Evolutionary conservation across 1,140 invertebrate species (phyloP).

Genomic region (Phymastichus coffea): DNA sequence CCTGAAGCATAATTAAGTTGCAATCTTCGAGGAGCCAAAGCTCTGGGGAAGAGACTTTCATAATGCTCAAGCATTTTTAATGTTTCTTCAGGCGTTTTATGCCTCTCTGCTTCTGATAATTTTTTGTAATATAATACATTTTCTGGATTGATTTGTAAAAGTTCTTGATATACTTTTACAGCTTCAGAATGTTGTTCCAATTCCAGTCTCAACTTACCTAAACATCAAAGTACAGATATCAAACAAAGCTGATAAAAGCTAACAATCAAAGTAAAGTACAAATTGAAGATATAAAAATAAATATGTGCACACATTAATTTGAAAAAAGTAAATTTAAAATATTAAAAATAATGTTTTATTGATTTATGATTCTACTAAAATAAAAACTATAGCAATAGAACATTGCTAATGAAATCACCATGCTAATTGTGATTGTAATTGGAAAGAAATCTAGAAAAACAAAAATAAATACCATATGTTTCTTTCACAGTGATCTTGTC

Average conservation of each 20-base stretch:
- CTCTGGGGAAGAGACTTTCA: slow-evolving; percentile 76
- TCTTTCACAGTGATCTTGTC: slow-evolving; percentile 93
- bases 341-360: slow-evolving; percentile 13
- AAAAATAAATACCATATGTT: slow-evolving; percentile 65
- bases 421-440: not conserved
- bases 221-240: slow-evolving; percentile 14
- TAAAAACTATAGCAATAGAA: too few species aligned
- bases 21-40: slow-evolving; percentile 83
- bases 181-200: slow-evolving; percentile 71
- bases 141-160: slow-evolving; percentile 93
- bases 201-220: slow-evolving; percentile 66
- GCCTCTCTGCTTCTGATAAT: slow-evolving; percentile 79
- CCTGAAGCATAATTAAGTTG: slow-evolving; percentile 82
- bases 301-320: not conserved
- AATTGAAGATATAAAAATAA: not conserved
- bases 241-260: not conserved
- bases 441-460: too few species aligned
- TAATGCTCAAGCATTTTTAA: slow-evolving; percentile 80
- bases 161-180: slow-evolving; percentile 77
- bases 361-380: not conserved
- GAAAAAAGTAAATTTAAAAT: not conserved
- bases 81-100: slow-evolving; percentile 70
- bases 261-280: not conserved
- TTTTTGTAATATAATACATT: slow-evolving; percentile 90
- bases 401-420: not conserved